These are phyloP conservation scores for Amblyornis subalaris DNA, from an alignment of 2,113 vertebrate genomes.

Conservation along the genomic window DNA sequence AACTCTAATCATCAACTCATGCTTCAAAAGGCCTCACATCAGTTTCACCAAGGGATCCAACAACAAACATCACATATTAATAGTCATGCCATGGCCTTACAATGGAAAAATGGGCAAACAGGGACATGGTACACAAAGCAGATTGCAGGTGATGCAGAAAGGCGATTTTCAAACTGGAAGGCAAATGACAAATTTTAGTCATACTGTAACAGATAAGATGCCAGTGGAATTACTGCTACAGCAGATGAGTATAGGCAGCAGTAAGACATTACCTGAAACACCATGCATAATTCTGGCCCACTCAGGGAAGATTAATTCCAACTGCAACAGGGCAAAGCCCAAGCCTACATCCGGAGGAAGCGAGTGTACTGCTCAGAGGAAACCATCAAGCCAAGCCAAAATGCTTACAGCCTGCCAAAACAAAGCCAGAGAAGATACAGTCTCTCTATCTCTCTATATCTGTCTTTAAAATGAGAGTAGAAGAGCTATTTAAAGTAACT, in stretches of 20 bases:
- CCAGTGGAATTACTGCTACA: not conserved
- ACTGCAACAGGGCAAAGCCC: not conserved
- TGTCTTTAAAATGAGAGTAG: not conserved
- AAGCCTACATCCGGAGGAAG: not conserved
- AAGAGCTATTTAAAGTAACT: not conserved
- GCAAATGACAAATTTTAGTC: not conserved
- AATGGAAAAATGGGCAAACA: not conserved
- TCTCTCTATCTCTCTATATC: not conserved
- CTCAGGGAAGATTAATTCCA: not conserved
- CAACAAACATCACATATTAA: not conserved
- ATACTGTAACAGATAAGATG: not conserved
- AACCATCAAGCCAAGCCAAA: not conserved
- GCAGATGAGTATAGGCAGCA: not conserved
- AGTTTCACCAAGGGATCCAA: not conserved
- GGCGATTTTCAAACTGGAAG: not conserved
- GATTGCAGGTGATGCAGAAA: rapidly evolving
- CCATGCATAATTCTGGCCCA: not conserved
- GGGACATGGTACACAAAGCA: not conserved
- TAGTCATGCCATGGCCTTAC: not conserved
- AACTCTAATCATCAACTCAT: not conserved
- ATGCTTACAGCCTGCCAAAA: not conserved
- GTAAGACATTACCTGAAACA: not conserved
- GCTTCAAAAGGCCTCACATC: not conserved
- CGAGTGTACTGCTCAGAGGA: not conserved
- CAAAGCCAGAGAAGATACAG: not conserved